These are phyloP conservation scores for Engraulis encrasicolus DNA, from an alignment of 2,113 vertebrate species.

Conservation along the genomic window DNA sequence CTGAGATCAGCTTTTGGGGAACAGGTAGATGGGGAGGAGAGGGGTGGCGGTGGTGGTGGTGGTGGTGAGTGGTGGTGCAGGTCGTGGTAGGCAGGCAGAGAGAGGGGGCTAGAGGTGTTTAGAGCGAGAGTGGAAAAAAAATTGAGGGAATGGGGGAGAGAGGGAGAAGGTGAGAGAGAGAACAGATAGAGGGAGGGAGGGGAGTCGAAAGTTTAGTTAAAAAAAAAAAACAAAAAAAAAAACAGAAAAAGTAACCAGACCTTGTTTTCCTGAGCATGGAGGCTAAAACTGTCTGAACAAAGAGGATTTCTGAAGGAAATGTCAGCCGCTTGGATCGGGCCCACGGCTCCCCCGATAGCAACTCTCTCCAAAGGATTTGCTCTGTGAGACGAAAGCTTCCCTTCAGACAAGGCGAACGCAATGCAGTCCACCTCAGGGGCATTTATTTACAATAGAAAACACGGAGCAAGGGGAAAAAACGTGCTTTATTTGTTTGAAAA, in stretches of 20 bases:
- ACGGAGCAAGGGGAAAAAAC: conserved; percentile 55
- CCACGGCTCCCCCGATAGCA: conserved; percentile 52
- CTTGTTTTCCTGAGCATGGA: conserved; percentile 68
- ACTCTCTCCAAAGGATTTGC: conserved; percentile 35
- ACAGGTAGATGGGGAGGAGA: conserved; percentile 31
- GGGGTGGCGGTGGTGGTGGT: conserved; percentile 27
- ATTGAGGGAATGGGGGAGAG: conserved; percentile 48
- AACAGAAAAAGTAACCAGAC: conserved; percentile 57
- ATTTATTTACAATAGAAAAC: conserved; percentile 65
- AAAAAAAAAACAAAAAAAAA: conserved; percentile 53
- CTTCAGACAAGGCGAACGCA: conserved; percentile 50
- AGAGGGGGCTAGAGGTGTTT: conserved; percentile 30
- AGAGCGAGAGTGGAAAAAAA: conserved; percentile 35
- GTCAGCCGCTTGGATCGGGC: conserved; percentile 73
- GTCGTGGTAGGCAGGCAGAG: conserved; percentile 21
- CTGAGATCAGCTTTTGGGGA: conserved; percentile 70
- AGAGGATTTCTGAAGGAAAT: conserved; percentile 82
- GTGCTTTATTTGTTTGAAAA: conserved; percentile 58
- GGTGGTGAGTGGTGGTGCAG: conserved; percentile 43
- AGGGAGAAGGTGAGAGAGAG: conserved; percentile 55
- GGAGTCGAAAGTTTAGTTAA: conserved; percentile 18
- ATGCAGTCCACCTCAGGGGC: conserved; percentile 55
- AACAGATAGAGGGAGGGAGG: conserved; percentile 43
- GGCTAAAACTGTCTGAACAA: conserved; percentile 76
- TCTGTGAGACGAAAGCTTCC: conserved; percentile 42